A percentile compares a stretch with the other conserved stretches of the same genome.
These are phyloP conservation scores for Guaruba guarouba DNA, from an alignment of 2,113 vertebrate species.

Conservation along the genomic window DNA sequence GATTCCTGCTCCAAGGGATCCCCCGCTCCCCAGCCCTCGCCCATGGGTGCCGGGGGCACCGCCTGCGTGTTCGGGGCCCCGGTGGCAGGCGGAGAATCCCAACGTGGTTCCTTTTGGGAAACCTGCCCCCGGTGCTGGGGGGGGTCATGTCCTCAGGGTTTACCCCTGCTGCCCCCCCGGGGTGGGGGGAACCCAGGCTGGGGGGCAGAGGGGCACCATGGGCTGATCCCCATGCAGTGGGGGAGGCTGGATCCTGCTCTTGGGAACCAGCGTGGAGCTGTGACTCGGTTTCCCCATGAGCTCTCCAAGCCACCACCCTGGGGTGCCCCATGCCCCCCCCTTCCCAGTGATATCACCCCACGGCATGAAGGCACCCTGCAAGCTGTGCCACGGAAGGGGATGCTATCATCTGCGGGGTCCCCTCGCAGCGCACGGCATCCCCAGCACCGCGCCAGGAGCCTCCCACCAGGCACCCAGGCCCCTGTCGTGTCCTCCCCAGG, in stretches of 20 bases:
- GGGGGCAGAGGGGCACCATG: not conserved
- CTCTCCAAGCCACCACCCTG: not conserved
- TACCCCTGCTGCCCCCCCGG: too few species aligned
- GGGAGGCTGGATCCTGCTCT: too few species aligned
- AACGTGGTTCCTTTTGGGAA: accelerated
- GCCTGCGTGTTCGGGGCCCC: not conserved
- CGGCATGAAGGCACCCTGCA: too few species aligned
- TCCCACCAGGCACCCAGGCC: accelerated
- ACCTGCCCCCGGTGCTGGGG: accelerated
- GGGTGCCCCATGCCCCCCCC: not conserved
- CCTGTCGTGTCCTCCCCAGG: not conserved
- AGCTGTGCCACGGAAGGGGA: accelerated
- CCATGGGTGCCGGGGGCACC: too few species aligned
- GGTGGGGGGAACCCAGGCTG: too few species aligned
- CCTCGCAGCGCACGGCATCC: accelerated
- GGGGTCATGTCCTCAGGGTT: accelerated
- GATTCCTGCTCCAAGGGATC: too few species aligned
- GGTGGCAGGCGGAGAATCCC: not conserved
- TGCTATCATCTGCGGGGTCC: accelerated
- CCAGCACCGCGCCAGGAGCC: not conserved
- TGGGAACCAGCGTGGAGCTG: not conserved
- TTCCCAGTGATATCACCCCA: accelerated
- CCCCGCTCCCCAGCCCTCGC: too few species aligned
- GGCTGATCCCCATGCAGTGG: not conserved
- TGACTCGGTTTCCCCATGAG: not conserved